A percentile compares a stretch with the other conserved stretches of the same genome.
phyloP scores from a whole-genome alignment of 2,797 vertebrate species.

The Oreochromis grahami region DNA sequence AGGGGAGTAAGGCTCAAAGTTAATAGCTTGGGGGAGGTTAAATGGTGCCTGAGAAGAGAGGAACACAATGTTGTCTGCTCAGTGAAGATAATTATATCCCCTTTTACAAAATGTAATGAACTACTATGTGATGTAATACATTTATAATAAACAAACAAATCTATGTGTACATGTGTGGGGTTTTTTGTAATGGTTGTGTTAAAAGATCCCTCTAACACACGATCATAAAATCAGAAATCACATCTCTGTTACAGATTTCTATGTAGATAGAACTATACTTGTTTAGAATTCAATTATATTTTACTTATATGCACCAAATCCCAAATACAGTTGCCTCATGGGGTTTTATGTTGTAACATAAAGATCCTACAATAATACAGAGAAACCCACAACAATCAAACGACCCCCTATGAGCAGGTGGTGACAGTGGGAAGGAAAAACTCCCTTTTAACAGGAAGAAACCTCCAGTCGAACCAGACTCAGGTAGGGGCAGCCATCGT shows the following conservation, averaged over 20 bases:
- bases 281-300: neutral
- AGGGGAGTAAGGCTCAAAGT: constrained; percentile 65
- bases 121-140: neutral
- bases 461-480: neutral
- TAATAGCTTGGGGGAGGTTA: constrained; percentile 53
- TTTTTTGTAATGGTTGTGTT: neutral
- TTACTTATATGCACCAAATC: neutral
- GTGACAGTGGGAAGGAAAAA: neutral
- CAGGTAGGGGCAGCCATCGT: rapidly evolving
- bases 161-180: rapidly evolving
- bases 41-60: constrained; percentile 50
- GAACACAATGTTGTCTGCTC: rapidly evolving
- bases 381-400: neutral
- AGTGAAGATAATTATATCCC: neutral
- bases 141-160: neutral
- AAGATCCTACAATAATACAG: neutral
- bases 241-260: neutral
- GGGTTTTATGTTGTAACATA: rapidly evolving
- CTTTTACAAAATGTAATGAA: neutral
- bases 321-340: neutral
- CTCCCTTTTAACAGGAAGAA: neutral
- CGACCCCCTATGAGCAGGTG: neutral
- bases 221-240: neutral
- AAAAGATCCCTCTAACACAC: neutral
- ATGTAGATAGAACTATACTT: neutral